These are phyloP conservation scores for Aphis craccivora DNA, from an alignment of 1,140 invertebrate species.

Conservation along the genomic window DNA sequence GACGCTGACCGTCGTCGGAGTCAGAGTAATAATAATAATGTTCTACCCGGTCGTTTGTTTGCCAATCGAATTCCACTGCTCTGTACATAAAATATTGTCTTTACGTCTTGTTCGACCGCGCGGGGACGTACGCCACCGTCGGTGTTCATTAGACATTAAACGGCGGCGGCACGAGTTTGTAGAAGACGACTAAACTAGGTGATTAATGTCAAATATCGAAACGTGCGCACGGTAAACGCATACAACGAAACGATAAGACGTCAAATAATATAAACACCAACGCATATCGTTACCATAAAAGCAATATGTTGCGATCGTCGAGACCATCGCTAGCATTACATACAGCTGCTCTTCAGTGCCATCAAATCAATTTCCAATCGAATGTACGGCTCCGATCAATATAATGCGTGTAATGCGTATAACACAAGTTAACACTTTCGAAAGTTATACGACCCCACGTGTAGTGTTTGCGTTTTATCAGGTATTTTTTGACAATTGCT, in stretches of 20 bases:
- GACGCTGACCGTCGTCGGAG: not conserved
- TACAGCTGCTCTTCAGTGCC: conserved; percentile 29
- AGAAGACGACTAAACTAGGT: not conserved
- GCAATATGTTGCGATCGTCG: conserved; percentile 38
- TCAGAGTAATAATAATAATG: not conserved
- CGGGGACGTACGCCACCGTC: no score
- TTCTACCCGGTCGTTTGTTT: not conserved
- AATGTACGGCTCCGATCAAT: conserved; percentile 8
- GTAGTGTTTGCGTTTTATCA: not conserved
- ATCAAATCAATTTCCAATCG: conserved; percentile 27
- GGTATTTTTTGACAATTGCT: not conserved
- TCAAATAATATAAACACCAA: conserved; percentile 18
- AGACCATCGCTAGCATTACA: not conserved
- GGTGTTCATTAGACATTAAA: no score
- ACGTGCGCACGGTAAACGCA: not conserved
- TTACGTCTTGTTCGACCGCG: no score
- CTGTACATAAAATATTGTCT: not conserved
- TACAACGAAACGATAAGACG: not conserved
- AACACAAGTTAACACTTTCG: conserved; percentile 13
- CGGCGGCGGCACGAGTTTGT: no score
- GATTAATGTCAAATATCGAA: not conserved
- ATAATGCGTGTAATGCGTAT: not conserved
- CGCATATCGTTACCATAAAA: conserved; percentile 40
- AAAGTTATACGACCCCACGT: not conserved
- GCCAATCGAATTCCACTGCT: not conserved